A percentile compares a stretch with the other conserved stretches of the same genome.
These are phyloP conservation scores for Varanus komodoensis DNA, from an alignment of 2,113 vertebrate genomes.

Conservation along the genomic window DNA sequence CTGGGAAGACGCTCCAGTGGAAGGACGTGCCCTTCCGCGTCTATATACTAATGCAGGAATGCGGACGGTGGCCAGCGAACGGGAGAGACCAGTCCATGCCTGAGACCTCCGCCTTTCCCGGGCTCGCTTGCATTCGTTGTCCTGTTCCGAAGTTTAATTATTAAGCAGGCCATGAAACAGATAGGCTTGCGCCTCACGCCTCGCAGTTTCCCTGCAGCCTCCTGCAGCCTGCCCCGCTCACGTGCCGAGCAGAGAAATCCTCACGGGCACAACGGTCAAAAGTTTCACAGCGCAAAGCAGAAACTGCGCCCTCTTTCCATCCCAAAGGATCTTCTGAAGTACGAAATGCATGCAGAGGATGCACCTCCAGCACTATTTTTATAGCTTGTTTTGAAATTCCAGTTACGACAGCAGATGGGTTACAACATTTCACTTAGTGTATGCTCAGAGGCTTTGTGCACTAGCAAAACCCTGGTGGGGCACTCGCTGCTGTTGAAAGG, in stretches of 20 bases:
- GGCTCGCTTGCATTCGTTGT: not conserved
- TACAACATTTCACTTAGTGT: too few relatives aligned
- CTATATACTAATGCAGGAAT: not conserved
- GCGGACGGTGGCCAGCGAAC: not conserved
- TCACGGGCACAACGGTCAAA: not conserved
- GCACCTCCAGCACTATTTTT: too few relatives aligned
- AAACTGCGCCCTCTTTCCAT: not conserved
- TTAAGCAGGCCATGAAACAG: conserved; percentile 44
- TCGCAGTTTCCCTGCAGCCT: not conserved
- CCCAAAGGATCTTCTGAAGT: not conserved
- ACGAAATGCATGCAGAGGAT: not conserved
- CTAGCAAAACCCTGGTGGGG: too few relatives aligned
- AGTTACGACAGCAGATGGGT: too few relatives aligned
- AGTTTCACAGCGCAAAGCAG: not conserved
- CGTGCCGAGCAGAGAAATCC: conserved; percentile 4
- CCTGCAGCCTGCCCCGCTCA: not conserved
- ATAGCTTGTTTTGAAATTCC: not conserved
- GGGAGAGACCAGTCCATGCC: not conserved
- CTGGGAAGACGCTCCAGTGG: too few relatives aligned
- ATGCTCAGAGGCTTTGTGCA: too few relatives aligned
- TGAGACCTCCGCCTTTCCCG: not conserved
- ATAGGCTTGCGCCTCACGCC: not conserved
- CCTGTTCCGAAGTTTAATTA: conserved; percentile 34
- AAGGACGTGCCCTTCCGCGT: too few relatives aligned
- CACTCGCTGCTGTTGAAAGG: too few relatives aligned